Evolutionary conservation across 2,113 vertebrate species (phyloP).

Genomic region (Sprattus sprattus): DNA sequence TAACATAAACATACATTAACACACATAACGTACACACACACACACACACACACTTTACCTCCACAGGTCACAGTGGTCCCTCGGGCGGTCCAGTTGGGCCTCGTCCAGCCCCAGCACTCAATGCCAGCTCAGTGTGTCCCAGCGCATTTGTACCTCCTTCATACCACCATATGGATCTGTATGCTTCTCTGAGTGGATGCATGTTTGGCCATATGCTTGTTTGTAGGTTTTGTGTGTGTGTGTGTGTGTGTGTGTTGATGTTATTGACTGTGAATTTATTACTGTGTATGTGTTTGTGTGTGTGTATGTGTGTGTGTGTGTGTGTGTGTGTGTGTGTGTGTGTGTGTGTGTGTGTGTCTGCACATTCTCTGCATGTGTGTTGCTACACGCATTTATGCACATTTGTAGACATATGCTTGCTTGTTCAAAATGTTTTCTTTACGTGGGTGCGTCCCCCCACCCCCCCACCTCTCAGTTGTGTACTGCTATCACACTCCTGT

Average conservation of each 20-base stretch:
- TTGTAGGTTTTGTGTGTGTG: constrained; percentile 29
- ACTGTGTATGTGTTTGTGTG: constrained; percentile 30
- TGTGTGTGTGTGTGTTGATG: not conserved
- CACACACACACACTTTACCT: not conserved
- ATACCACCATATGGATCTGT: not conserved
- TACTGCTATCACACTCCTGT: not conserved
- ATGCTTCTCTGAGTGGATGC: not conserved
- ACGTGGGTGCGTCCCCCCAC: not conserved
- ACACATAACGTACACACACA: not conserved
- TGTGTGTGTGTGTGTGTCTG: constrained; percentile 19
- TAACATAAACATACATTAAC: not conserved
- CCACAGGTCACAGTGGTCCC: too few relatives aligned
- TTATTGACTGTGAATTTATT: not conserved
- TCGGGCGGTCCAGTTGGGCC: too few relatives aligned
- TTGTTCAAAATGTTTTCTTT: not conserved
- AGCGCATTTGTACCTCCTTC: constrained; percentile 23
- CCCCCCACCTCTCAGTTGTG: too few relatives aligned
- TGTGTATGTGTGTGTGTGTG: constrained; percentile 19
- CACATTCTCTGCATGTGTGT: not conserved
- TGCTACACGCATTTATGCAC: not conserved
- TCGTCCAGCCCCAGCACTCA: constrained; percentile 44
- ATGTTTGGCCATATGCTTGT: constrained; percentile 26
- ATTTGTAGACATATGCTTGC: too few relatives aligned
- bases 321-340: not conserved
- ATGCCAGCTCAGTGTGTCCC: constrained; percentile 17